Percentiles rank a stretch among this genome's conserved stretches.
phyloP scores from a whole-genome alignment of 64 coral and sea anemone species.

The Stylophora pistillata region DNA sequence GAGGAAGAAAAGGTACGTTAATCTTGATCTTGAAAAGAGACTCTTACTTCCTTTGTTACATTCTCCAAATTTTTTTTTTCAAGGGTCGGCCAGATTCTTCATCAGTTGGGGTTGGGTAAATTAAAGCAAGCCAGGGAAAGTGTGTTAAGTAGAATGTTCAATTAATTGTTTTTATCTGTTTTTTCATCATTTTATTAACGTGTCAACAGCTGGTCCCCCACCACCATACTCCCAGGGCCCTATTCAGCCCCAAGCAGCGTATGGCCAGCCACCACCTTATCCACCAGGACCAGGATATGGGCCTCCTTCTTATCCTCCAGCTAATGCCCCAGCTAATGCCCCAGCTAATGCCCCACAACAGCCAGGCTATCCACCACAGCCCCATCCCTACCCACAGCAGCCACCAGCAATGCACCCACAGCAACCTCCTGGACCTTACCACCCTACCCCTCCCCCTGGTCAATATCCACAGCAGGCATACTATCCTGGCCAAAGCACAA shows the following conservation, averaged over 20 bases:
- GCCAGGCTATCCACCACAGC: slow-evolving; percentile 64
- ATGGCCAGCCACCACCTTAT: slow-evolving; percentile 59
- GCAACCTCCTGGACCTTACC: slow-evolving; percentile 37
- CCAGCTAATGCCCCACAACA: slow-evolving; percentile 49
- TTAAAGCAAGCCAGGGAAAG: too few species aligned
- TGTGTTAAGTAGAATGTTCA: not conserved
- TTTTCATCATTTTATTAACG: not conserved
- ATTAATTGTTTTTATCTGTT: not conserved
- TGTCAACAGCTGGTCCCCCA: slow-evolving; percentile 56
- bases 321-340: slow-evolving; percentile 24
- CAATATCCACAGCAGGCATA: slow-evolving; percentile 78
- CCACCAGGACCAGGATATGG: slow-evolving; percentile 50
- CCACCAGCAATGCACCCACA: slow-evolving; percentile 53
- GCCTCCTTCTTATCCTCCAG: slow-evolving; percentile 43
- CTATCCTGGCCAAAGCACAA: slow-evolving; percentile 54
- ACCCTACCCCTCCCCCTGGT: slow-evolving; percentile 65
- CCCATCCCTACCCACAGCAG: slow-evolving; percentile 38
- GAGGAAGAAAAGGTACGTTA: too few species aligned
- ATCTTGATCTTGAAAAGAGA: too few species aligned
- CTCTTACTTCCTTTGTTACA: too few species aligned
- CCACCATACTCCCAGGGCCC: slow-evolving; percentile 36
- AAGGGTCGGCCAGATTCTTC: too few species aligned
- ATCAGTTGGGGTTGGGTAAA: too few species aligned
- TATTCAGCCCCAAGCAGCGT: slow-evolving; percentile 44
- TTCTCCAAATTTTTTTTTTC: too few species aligned